Evolutionary conservation across 2,113 vertebrate species (phyloP), one percentile per base, ranked within the genome.

Genomic region (Chrysochloris asiatica): DNA sequence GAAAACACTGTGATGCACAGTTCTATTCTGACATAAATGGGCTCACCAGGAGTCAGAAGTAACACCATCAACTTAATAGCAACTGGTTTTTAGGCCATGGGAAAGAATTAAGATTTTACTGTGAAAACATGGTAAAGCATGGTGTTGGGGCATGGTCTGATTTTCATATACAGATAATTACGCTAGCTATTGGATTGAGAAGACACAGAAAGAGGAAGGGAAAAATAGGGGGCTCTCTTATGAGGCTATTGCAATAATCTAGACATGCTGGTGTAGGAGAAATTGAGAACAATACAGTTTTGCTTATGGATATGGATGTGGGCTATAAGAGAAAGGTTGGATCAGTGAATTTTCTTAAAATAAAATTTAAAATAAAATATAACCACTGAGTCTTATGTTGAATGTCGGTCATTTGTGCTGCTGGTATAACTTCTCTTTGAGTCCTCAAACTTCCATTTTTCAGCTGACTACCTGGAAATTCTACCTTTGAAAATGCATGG

Each of bases 91-190:
- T 19, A 83, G 65, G 9, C 24, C 22, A n/a, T 36, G 73, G 28
- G n/a, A 75, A 93, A 80, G 21, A 90, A 0, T 28, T 28, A 14
- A 10, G 21, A 38, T 61, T 26, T 91, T 48, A 9, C 28, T 28
- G 22, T 50, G 36, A 67, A 11, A 43, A 28, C 78, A 52, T 36
- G 4, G 33, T 7, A 88, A 50, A 2, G 28, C 8, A 38, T 9
- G 12, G 8, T n/a, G n/a, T 16, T 21, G 21, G 24, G 22, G 4
- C 43, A 85, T 71, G 33, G 54, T 59, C 36, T 41, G 47, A 47
- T 81, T 85, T 76, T 71, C 38, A 47, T n/a, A 79, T 85, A 48
- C 21, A 43, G 88, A 86, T 14, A 28, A 54, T 81, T 81, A 81
- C 8, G 80, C 12, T 71, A 7, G n/a, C 33, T 36, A n/a, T 6